phyloP scores from a whole-genome alignment of 2,797 vertebrate species.

The Gephyroberyx darwinii region DNA sequence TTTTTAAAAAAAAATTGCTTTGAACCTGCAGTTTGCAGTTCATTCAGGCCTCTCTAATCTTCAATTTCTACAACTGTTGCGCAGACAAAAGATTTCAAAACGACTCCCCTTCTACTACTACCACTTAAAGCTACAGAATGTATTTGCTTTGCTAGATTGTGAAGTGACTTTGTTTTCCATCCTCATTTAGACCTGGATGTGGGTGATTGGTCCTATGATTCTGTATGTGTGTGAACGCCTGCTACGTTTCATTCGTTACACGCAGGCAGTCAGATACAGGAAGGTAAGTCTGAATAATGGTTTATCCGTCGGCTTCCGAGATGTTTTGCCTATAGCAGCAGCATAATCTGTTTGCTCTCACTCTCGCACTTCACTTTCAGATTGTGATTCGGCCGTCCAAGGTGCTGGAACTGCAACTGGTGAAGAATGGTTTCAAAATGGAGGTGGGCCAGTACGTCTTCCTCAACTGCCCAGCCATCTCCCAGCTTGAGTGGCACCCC shows the following conservation, averaged over 20 bases:
- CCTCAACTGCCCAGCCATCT: slow-evolving; percentile 89
- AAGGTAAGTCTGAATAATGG: slow-evolving; percentile 81
- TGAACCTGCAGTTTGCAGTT: neutral
- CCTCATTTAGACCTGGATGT: slow-evolving; percentile 89
- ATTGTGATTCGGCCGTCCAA: slow-evolving; percentile 90
- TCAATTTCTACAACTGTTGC: too few relatives aligned
- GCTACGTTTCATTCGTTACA: slow-evolving; percentile 86
- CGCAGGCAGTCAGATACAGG: slow-evolving; percentile 85
- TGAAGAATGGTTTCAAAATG: slow-evolving; percentile 89
- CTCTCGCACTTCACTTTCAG: slow-evolving; percentile 62
- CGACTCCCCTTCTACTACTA: too few relatives aligned
- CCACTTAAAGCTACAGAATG: too few relatives aligned
- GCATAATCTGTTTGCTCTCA: neutral
- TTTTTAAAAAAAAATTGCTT: neutral
- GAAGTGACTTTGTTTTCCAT: neutral
- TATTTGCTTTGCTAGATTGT: neutral
- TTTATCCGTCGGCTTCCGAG: neutral
- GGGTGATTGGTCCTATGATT: slow-evolving; percentile 87
- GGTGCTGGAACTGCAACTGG: slow-evolving; percentile 92
- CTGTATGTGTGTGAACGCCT: slow-evolving; percentile 89
- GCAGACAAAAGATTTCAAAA: too few relatives aligned
- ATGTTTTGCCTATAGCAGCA: too few relatives aligned
- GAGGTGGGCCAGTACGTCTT: slow-evolving; percentile 95
- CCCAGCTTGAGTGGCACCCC: slow-evolving; percentile 92
- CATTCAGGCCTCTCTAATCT: neutral